Base-by-base conservation (phyloP, 2,888 invertebrate species). In the Patella ulyssiponensis region DNA sequence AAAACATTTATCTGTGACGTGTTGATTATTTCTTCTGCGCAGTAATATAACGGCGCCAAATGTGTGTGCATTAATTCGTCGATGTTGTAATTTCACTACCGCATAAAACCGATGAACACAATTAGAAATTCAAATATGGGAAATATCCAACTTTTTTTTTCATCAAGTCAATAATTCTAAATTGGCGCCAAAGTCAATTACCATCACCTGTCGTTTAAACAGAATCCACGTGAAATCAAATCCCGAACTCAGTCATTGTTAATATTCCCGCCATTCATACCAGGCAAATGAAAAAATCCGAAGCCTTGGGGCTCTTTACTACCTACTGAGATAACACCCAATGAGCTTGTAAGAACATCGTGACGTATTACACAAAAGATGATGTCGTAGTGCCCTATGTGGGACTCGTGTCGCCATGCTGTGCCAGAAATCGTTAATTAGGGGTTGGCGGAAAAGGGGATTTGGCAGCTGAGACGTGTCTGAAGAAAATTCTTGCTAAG, bases 351-450 rank as follows among this genome's bases (percentile, higher is more conserved):
- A 9, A 64, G 23, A 64, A 64, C 64, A 14, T 64, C 64, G 23
- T 64, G 64, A 64, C 64, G 64, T 64, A 23, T 20, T 64, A 64
- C 64, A 64, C 64, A 64, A 64, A 23, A 64, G 20, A 23, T 64
- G 20, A 64, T 64, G 64, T 23, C 64, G 64, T 64, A 23, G 44
- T 64, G 23, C 64, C 11, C 64, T 23, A 20, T 23, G 23, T 23
- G 20, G 20, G 64, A 14, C 64, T 64, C 64, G 64, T 64, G 64
- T 23, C 64, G 23, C 64, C 64, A 64, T 64, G 64, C 64, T 64
- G 64, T 23, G 64, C 20, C 20, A 64, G 23, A 23, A 64, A 20
- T 23, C 20, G 64, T 64, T 44, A 64, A 64, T 64, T 64, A 64
- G 11, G 64, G 20, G 64, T 64, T 64, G 20, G 20, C 3, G 20